Base-by-base conservation (phyloP, 2,797 vertebrate species). In the Petrocephalus sullivani region DNA sequence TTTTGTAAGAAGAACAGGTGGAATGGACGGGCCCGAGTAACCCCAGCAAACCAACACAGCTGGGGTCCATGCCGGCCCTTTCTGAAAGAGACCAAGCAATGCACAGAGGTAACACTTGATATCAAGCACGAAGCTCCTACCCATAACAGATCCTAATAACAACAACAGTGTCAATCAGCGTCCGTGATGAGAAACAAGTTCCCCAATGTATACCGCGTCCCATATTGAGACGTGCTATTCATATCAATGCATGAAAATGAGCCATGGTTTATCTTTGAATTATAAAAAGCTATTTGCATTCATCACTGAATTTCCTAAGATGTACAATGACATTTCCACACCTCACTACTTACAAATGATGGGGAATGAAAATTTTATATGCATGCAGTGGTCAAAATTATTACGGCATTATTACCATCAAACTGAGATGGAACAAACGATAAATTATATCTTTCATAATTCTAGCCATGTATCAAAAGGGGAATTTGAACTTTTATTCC, bases 121-220 rank as follows among this genome's bases (percentile, higher is more conserved):
- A 67, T 67, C 61, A 28, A 37, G 12, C 64, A 71, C 33, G 8
- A 71, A 37, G 64, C 64, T 37, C 14, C 28, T 71, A 6, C 64
- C 33, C 64, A 71, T 71, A 37, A 71, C 64, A 37, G 28, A 71
- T 71, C 28, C 28, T 71, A 37, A 71, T 28, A 37, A 37, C 64
- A 71, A 71, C 64, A 71, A 71, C 64, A 71, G 64, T 71, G 64
- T 71, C 64, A 71, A 71, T 71, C 64, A 71, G 64, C 14, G 28
- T 37, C 64, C 28, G 12, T 37, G 28, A 71, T 71, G 64, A 71
- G 33, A 71, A 71, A 71, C 64, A 71, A 71, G 64, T 16, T 71
- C 64, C 64, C 64, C 28, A 37, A 37, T 71, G 64, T 28, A 37
- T 12, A 71, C 64, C 5, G 5, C 37, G 64, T 71, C 64, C 64